Base-by-base conservation (phyloP, 2,797 vertebrate species). In the Lithobates pipiens region DNA sequence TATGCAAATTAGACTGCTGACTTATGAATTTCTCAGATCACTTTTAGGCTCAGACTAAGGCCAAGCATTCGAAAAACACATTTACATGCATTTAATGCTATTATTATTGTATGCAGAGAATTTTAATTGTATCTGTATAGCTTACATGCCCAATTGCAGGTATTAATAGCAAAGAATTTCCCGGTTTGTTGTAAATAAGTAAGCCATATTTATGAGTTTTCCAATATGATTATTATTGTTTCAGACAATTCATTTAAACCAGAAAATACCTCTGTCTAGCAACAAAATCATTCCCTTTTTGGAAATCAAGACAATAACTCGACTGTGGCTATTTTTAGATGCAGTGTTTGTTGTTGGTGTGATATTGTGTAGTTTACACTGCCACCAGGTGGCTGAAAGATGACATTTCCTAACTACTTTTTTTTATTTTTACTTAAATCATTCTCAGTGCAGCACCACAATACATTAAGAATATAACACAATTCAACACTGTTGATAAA, bases 241-340 rank as follows among this genome's bases (percentile, higher is more conserved):
- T 82, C 80, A 61, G 80, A 82, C 80, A 82, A 82, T 73, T 73
- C 80, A 82, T 82, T 82, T 73, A 82, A 74, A 82, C 80, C 57
- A 82, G 50, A 82, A 82, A 82, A 82, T 82, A 82, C 80, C 70
- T 82, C 80, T 82, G 80, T 82, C 80, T 82, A 82, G 80, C 80
- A 82, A 82, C 63, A 72, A 42, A 77, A 42, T 77, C 34, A 71
- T 86, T 86, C 44, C 65, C 79, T 77, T 77, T 77, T 65, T 76
- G 73, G 74, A 75, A 81, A 82, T 39, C 46, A 77, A 73, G 69
- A 78, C 57, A 77, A 73, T 78, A 46, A 39, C 34, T 65, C 54
- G 57, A 77, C 8, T 54, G 65, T n/a, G 39, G 46, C 72, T 80
- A 85, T 85, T 80, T 80, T 85, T 85, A 80, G 78, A 81, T 23